Base-by-base conservation (phyloP, 1,140 invertebrate species). In the Halictus rubicundus region DNA sequence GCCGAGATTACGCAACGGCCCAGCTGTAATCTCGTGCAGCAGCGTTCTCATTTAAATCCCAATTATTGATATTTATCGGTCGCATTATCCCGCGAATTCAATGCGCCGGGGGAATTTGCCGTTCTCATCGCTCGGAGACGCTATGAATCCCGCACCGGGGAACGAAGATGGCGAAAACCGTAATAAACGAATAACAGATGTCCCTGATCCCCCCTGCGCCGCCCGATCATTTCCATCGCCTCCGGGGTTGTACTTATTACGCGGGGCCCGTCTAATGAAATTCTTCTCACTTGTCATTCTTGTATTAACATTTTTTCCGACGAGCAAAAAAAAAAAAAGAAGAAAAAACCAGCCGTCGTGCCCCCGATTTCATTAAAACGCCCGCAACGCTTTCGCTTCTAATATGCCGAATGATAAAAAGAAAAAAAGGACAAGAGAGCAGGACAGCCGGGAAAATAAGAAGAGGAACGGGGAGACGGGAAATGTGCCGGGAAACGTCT, bases 261-360 rank as follows among this genome's bases (percentile, higher is more conserved):
- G 9, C 21, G 39, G 16, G 19, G 16, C 23, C 39, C 57, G 57
- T 61, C 70, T 72, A 72, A 72, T 72, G 70, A 72, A 72, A 72
- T 72, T 72, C 70, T 72, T 72, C 70, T 72, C 70, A 72, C 70
- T 72, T 72, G 70, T 72, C 70, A 61, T 72, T 72, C 57, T 61
- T 72, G 70, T 72, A 72, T 72, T 72, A 72, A 72, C 70, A 72
- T 72, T 72, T 72, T 32, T 32, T 46, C 57, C 70, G 25, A 46
- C 57, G 70, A 61, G 42, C 60, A 21, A 49, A 49, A 16, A 61
- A 72, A 72, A 32, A 12, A 14, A 61, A 72, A 61, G n/a, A 52
- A 16, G 14, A 61, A 72, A 61, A 21, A n/a, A n/a, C 54, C 54
- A 57, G 54, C 25, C 4, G 19, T 19, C 23, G 57, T 19, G 9